Evolutionary conservation across 2,888 invertebrate genomes (phyloP).

Genomic region (Danaus chrysippus): DNA sequence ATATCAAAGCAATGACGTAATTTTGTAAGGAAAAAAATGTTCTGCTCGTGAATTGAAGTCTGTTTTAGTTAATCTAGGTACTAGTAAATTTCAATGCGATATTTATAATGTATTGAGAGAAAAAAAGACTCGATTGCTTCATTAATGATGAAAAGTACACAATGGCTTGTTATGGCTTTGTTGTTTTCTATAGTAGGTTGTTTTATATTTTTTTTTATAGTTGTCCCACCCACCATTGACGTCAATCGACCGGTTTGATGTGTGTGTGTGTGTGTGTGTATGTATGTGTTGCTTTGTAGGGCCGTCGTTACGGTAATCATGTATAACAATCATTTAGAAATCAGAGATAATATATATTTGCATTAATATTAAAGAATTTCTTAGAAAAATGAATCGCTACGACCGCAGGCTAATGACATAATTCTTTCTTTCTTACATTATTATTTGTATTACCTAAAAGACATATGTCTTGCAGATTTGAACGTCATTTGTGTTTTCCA

Average conservation of each 20-base stretch:
- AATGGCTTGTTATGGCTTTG: conserved; percentile 56
- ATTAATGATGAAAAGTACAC: conserved; percentile 45
- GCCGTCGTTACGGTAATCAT: conserved; percentile 28
- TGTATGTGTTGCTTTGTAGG: conserved; percentile 45
- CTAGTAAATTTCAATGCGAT: not conserved
- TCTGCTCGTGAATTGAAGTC: too few species aligned
- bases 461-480: too few species aligned
- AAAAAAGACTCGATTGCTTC: conserved; percentile 34
- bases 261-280: conserved; percentile 40
- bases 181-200: conserved; percentile 56
- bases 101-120: conserved; percentile 6
- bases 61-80: too few species aligned
- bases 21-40: too few species aligned
- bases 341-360: not conserved
- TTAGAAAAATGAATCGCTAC: not conserved
- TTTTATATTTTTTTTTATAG: conserved; percentile 71
- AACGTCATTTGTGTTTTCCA: too few species aligned
- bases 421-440: too few species aligned
- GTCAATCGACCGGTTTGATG: conserved; percentile 66
- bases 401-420: too few species aligned
- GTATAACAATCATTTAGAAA: conserved; percentile 1
- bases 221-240: conserved; percentile 68
- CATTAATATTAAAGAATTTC: not conserved
- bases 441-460: too few species aligned
- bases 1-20: too few species aligned